A percentile compares a stretch with the other conserved stretches of the same genome.
phyloP scores from a whole-genome alignment of 2,888 invertebrate species.

The Cordylochernes scorpioides region DNA sequence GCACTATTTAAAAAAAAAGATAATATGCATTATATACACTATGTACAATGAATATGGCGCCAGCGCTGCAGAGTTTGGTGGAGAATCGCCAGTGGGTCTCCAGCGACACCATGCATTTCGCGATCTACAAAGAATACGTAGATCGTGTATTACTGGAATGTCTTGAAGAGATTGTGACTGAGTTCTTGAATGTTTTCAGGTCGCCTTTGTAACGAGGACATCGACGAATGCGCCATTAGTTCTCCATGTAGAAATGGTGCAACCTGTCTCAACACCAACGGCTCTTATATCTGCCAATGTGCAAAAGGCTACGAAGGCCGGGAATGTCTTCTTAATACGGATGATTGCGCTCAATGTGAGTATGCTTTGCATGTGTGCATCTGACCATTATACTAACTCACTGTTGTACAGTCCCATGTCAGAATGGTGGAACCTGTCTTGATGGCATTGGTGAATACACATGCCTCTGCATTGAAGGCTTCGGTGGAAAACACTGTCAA shows the following conservation, averaged over 20 bases:
- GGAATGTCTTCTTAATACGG: constrained; percentile 72
- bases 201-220: constrained; percentile 46
- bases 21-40: no score
- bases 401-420: constrained; percentile 38
- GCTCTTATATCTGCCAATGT: constrained; percentile 84
- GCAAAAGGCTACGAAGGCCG: constrained; percentile 70
- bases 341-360: constrained; percentile 67
- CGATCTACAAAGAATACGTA: neutral
- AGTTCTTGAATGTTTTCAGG: constrained; percentile 27
- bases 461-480: constrained; percentile 69
- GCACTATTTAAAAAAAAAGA: no score
- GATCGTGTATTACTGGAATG: neutral
- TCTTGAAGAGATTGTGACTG: neutral
- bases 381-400: neutral
- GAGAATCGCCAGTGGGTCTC: no score
- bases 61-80: no score
- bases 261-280: constrained; percentile 66
- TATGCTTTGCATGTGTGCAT: constrained; percentile 16
- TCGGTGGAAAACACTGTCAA: constrained; percentile 69
- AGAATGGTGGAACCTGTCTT: constrained; percentile 74
- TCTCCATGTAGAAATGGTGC: constrained; percentile 74
- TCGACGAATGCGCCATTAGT: constrained; percentile 60
- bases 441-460: constrained; percentile 73
- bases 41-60: no score
- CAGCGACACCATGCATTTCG: no score